A percentile compares a stretch with the other conserved stretches of the same genome.
Evolutionary conservation across 2,888 invertebrate genomes (phyloP).

Genomic region (Campoplex nolae): DNA sequence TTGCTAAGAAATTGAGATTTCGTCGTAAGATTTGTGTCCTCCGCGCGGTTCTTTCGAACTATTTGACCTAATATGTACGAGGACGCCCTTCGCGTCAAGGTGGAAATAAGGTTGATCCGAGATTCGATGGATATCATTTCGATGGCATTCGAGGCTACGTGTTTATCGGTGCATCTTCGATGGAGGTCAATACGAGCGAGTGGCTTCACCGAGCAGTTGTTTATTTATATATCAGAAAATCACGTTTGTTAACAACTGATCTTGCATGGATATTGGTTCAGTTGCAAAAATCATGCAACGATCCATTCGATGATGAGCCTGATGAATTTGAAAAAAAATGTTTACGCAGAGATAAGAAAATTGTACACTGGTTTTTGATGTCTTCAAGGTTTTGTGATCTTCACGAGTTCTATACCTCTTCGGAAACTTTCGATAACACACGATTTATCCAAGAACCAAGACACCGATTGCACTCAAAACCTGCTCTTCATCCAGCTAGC

Average conservation of each 20-base stretch:
- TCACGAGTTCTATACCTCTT: not conserved
- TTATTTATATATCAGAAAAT: not conserved
- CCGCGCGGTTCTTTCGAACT: not conserved
- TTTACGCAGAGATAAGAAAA: not conserved
- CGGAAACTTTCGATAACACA: not conserved
- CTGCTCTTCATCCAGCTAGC: not conserved
- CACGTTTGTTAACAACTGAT: not conserved
- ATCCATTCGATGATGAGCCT: not conserved
- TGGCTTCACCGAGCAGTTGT: not conserved
- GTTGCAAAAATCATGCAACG: not conserved
- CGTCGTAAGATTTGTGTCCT: not conserved
- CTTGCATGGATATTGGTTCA: not conserved
- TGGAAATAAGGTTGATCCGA: not conserved
- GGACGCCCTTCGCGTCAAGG: not conserved
- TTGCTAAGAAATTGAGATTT: not conserved
- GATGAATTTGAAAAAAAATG: no score
- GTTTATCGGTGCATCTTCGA: constrained; percentile 52
- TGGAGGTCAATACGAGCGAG: not conserved
- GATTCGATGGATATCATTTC: constrained; percentile 31
- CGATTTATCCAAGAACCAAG: not conserved
- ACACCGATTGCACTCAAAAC: not conserved
- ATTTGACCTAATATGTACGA: not conserved
- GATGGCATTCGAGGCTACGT: constrained; percentile 36
- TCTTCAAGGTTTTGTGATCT: not conserved
- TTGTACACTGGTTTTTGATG: not conserved